Evolutionary conservation across 2,888 invertebrate genomes (phyloP), one percentile per base, ranked within the genome.

Genomic region (Eilema sororculum): DNA sequence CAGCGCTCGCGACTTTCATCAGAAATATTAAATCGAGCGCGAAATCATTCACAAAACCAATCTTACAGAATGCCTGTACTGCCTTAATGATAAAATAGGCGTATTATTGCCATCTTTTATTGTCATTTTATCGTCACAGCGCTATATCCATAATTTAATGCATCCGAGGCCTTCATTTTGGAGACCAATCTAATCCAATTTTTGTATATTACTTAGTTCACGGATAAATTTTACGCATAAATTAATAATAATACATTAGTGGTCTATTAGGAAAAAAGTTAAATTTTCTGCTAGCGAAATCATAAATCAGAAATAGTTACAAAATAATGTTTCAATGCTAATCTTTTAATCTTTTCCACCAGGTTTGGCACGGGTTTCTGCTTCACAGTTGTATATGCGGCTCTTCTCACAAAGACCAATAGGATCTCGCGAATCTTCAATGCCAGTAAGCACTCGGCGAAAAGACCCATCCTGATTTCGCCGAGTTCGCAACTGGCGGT

Each of bases 361-460:
- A 98, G 98, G 88, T 98, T 98, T 83, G 97, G 97, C n/a, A 98
- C 99, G 0, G 99, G 99, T 5, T 98, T 99, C 90, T 98, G 99
- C 87, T 99, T 99, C 95, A 98, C 99, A 0, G 98, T 99, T 63
- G 99, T 99, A 58, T 99, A 99, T 94, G 99, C 99, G 0, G 99
- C 99, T 0, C 96, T 99, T 37, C 96, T 99, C 68, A 99, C 99
- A 65, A 99, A 99, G 96, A 99, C 99, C 16, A 99, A 99, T 94
- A 96, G 99, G 67, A 99, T 99, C 77, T 98, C 99, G 0, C 96
- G 99, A 64, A 99, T 99, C 88, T 98, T 99, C 93, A 98, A 99
- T 89, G 99, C 99, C n/a, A 98, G 99, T 86, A 99, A 99, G 89
- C 98, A 98, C 86, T 98, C 99, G 28, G 99, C 99, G 9, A 98